Evolutionary conservation across 2,797 vertebrate genomes (phyloP).

Genomic region (Trematomus bernacchii): DNA sequence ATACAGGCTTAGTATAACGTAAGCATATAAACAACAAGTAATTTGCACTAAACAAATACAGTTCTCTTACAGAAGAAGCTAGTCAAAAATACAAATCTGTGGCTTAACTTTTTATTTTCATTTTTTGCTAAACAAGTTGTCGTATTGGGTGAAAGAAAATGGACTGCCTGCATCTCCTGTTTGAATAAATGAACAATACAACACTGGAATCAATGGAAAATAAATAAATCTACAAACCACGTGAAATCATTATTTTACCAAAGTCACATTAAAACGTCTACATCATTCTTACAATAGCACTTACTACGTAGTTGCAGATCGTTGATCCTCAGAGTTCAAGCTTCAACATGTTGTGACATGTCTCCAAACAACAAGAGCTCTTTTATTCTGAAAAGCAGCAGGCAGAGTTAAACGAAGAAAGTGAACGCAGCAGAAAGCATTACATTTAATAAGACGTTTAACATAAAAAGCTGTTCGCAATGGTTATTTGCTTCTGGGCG

Average conservation of each 20-base stretch:
- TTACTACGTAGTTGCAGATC: not conserved
- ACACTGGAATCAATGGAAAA: not conserved
- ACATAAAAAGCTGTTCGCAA: not conserved
- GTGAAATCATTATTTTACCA: not conserved
- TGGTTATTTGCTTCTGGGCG: not conserved
- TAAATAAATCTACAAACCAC: not conserved
- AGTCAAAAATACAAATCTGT: too few species aligned
- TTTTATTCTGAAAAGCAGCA: not conserved
- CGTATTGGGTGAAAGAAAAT: too few species aligned
- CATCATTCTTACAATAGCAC: not conserved
- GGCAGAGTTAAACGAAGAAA: not conserved
- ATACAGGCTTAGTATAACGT: not conserved
- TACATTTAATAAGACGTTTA: not conserved
- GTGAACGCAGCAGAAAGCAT: not conserved
- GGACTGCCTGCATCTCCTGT: too few species aligned
- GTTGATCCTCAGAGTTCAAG: not conserved
- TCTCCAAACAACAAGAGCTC: not conserved
- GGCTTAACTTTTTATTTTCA: too few species aligned
- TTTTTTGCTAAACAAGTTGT: not conserved
- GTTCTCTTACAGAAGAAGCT: too few species aligned
- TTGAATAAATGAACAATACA: too few species aligned
- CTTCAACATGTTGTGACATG: slow-evolving; percentile 26
- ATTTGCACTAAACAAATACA: not conserved
- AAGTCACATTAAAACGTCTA: not conserved
- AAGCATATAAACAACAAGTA: not conserved